Conservation (phyloP, 2,797 vertebrate genomes). For the Pachyuromys duprasi region DNA sequence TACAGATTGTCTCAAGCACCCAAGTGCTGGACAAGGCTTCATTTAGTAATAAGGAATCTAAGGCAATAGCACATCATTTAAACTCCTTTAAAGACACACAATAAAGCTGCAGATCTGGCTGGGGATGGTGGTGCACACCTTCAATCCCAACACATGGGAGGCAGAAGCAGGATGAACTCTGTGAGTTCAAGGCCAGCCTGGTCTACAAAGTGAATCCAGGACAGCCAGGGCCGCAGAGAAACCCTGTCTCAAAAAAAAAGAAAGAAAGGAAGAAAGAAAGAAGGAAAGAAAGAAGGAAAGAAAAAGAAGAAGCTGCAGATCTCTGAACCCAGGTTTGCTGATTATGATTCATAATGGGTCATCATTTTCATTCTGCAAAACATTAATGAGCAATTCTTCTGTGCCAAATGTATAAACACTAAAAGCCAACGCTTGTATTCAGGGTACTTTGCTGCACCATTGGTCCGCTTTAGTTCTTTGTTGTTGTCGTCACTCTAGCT, state of each 20-base stretch:
- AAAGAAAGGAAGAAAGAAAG: too few species aligned
- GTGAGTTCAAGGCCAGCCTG: too few species aligned
- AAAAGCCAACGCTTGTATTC: neutral
- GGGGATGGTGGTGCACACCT: too few species aligned
- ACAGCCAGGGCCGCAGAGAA: too few species aligned
- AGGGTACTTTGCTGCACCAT: too few species aligned
- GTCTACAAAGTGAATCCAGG: too few species aligned
- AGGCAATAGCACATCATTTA: neutral
- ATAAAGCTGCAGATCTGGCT: neutral
- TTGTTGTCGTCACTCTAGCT: too few species aligned
- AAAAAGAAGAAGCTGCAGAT: neutral
- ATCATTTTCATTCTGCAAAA: constrained; percentile 41
- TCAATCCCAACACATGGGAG: too few species aligned
- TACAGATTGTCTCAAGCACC: neutral
- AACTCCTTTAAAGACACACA: constrained; percentile 52
- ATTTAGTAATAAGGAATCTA: neutral
- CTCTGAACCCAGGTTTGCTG: neutral
- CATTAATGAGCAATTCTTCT: neutral
- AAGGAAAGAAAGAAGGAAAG: neutral
- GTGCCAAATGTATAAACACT: neutral
- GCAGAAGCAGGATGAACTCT: too few species aligned
- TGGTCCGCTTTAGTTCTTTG: neutral
- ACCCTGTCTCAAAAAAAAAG: too few species aligned
- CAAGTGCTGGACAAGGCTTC: neutral
- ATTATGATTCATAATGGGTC: constrained; percentile 26